Base-by-base conservation (phyloP, 2,888 invertebrate genomes). In the Drosophila conformis region DNA sequence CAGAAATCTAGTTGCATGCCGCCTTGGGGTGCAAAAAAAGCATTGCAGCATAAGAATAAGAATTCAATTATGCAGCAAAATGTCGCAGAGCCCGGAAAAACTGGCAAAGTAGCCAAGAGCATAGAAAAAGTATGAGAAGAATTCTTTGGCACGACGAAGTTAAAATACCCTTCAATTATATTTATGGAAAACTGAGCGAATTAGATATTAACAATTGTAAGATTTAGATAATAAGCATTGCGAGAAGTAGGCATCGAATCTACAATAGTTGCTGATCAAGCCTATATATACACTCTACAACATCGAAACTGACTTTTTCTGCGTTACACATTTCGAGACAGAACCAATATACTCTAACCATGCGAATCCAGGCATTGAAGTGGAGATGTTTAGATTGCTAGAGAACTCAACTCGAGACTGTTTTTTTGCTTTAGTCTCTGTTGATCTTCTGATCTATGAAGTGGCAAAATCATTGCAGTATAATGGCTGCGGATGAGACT, bases 31-130 rank as follows among this genome's bases (percentile, higher is more conserved):
- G 27, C 56, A 38, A 38, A 8, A 6, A 38, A 29, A 25, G 6
- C 40, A 36, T 11, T 36, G 49, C 48, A 56, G 62, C 67, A 54
- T 67, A 63, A 69, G 84, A 79, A 79, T 85, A 85, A 88, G 90
- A 81, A 85, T 89, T 87, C 90, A 87, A 87, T 87, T 87, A 89
- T 87, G 83, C 88, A 87, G 74, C 81, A 78, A 78, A 86, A 85
- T 87, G 88, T 87, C 90, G 79, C 82, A 73, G 65, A 75, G 70
- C 27, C 48, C 42, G 64, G 73, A 53, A 52, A 61, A 66, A 59
- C 40, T 6, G 25, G 31, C 2, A 33, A 33, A 38, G 18, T 27
- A 25, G 67, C 52, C 35, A 27, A 29, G 46, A 52, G 49, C 49
- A 42, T 48, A 46, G 36, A 31, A 53, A 52, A 18, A 33, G 15